Conservation (phyloP, 2,113 vertebrate genomes). For the Tychaedon coryphoeus region DNA sequence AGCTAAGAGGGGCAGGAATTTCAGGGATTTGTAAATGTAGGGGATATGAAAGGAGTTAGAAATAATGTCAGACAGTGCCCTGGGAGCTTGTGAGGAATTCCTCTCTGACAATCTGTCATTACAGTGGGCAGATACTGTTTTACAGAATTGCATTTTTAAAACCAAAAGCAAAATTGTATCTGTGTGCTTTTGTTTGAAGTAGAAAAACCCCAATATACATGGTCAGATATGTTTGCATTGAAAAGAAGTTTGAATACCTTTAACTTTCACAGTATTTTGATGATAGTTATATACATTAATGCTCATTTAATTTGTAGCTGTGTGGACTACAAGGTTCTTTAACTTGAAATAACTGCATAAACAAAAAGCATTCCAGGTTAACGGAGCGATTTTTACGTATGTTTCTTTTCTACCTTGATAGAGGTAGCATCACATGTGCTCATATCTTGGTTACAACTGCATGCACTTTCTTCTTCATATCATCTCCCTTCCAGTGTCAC, state of each 20-base stretch:
- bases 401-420: background rate
- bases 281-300: background rate
- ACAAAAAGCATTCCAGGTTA: background rate
- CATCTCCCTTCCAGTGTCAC: background rate
- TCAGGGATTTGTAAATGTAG: background rate
- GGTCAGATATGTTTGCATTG: background rate
- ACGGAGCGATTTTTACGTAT: background rate
- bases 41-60: background rate
- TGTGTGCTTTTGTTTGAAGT: background rate
- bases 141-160: background rate
- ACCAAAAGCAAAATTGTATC: background rate
- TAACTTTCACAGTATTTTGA: background rate
- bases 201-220: accelerated
- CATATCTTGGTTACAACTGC: background rate
- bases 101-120: background rate
- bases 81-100: background rate
- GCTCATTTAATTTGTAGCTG: background rate
- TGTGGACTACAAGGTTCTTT: background rate
- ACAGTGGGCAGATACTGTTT: background rate
- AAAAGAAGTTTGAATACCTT: background rate
- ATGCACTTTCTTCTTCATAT: background rate
- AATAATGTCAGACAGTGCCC: background rate
- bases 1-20: background rate
- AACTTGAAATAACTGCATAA: background rate
- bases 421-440: background rate